phyloP scores from a whole-genome alignment of 2,888 invertebrate species.

The Orchestes rusci region DNA sequence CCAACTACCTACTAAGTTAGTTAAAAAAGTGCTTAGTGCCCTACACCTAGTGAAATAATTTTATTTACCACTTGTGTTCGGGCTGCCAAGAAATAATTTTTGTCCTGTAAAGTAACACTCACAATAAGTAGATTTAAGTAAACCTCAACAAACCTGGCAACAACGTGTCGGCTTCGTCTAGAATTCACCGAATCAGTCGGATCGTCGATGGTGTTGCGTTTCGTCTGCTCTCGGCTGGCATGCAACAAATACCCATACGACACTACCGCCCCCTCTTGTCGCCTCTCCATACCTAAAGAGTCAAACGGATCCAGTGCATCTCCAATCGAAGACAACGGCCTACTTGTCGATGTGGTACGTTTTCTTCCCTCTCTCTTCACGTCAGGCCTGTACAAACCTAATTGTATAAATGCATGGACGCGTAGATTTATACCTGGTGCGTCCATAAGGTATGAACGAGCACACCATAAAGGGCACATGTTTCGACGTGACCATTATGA shows the following conservation, averaged over 20 bases:
- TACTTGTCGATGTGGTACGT: slow-evolving; percentile 72
- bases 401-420: background rate
- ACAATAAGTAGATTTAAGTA: background rate
- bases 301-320: slow-evolving; percentile 83
- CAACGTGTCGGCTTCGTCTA: slow-evolving; percentile 45
- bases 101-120: slow-evolving; percentile 62
- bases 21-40: too few relatives aligned
- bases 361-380: slow-evolving; percentile 51
- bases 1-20: background rate
- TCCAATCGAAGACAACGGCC: slow-evolving; percentile 76
- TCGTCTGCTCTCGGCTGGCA: slow-evolving; percentile 46
- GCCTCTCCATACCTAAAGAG: slow-evolving; percentile 72
- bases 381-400: slow-evolving; percentile 29
- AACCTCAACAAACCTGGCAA: slow-evolving; percentile 47
- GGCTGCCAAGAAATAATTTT: slow-evolving; percentile 79
- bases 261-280: slow-evolving; percentile 83
- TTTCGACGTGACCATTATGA: slow-evolving; percentile 71
- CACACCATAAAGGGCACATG: slow-evolving; percentile 79
- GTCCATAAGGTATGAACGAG: slow-evolving; percentile 77
- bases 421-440: slow-evolving; percentile 26
- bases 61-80: slow-evolving; percentile 74
- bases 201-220: slow-evolving; percentile 38
- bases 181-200: slow-evolving; percentile 33
- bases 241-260: slow-evolving; percentile 81
- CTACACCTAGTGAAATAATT: slow-evolving; percentile 5